Base-by-base conservation (phyloP, 1,140 invertebrate genomes). In the Ditylenchus dipsaci region DNA sequence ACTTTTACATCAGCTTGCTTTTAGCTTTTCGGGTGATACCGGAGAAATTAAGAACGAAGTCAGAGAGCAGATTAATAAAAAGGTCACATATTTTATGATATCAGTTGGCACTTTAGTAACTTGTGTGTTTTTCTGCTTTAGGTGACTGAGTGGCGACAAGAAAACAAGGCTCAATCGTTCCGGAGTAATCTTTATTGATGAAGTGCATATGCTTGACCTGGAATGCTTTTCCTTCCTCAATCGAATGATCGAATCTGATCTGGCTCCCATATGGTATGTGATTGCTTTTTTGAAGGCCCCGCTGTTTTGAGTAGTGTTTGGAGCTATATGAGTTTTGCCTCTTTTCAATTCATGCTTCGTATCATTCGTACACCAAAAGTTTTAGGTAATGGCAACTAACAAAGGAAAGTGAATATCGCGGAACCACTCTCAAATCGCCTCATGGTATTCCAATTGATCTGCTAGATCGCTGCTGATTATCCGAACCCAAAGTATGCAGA, bases 141-240 rank as follows among this genome's bases (percentile, higher is more conserved):
- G 79, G 76, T 95, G 8, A 89, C 91, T 0, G 96, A 99, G 85
- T 99, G 96, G 96, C 86, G 93, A 60, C 95, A 98, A 85, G 95
- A 99, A 84, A 94, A 95, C 0, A 98, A 98, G 83, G 95, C 96
- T 0, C 93, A 97, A 95, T 99, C 76, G 91, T 95, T 71, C 94
- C 0, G 95, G 95, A 0, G 94, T 87, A 8, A 76, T 87, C 57
- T 86, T 87, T 74, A 84, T 87, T 71, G 86, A 87, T 75, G 86
- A 91, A 87, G 92, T 93, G 0, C 95, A 98, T 81, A 97, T 98
- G 94, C 85, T 99, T 69, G 95, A 98, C 79, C 93, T 98, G 60
- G 95, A 98, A 83, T 97, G 95, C 83, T 98, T 98, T 85, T 97
- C 94, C 0, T 99, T 92, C 83, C 84, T 97, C 0, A 98, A 98